Percentiles rank a stretch among this genome's conserved stretches.
Conservation (phyloP, 2,797 vertebrate species). For the Odontamblyopus rebecca region DNA sequence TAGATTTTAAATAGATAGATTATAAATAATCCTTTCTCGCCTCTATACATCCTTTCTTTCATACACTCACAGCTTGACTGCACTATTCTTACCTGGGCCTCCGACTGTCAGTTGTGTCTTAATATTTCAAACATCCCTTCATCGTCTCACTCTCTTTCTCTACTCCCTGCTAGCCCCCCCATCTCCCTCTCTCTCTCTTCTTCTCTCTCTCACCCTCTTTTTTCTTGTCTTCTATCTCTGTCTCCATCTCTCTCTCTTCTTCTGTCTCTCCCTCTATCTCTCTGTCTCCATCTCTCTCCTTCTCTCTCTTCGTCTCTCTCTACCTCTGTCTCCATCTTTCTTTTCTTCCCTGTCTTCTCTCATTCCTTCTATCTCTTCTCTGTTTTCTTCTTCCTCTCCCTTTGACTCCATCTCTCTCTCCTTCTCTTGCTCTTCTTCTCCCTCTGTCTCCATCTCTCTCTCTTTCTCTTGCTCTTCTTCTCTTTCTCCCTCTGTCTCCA, state of each 20-base stretch:
- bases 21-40: not conserved
- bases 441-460: not conserved
- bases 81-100: conserved; percentile 62
- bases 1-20: not conserved
- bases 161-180: conserved; percentile 31
- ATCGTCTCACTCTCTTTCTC: conserved; percentile 5
- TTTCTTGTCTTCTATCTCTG: too few relatives aligned
- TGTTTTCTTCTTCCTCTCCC: not conserved
- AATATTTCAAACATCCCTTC: conserved; percentile 70
- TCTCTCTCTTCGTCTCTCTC: conserved; percentile 21
- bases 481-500: not conserved
- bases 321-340: too few relatives aligned
- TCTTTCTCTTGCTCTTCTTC: conserved; percentile 16
- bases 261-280: not conserved
- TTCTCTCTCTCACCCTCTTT: not conserved
- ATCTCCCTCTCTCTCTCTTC: conserved; percentile 22
- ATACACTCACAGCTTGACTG: conserved; percentile 56
- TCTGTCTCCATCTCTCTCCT: not conserved
- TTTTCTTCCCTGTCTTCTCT: conserved; percentile 11
- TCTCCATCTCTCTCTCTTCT: conserved; percentile 23
- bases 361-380: conserved; percentile 22
- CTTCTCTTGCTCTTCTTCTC: conserved; percentile 18
- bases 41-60: not conserved
- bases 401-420: conserved; percentile 19
- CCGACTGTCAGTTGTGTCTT: conserved; percentile 65